These are phyloP conservation scores for Limnephilus auricula DNA, from an alignment of 2,888 invertebrate genomes.

Conservation along the genomic window DNA sequence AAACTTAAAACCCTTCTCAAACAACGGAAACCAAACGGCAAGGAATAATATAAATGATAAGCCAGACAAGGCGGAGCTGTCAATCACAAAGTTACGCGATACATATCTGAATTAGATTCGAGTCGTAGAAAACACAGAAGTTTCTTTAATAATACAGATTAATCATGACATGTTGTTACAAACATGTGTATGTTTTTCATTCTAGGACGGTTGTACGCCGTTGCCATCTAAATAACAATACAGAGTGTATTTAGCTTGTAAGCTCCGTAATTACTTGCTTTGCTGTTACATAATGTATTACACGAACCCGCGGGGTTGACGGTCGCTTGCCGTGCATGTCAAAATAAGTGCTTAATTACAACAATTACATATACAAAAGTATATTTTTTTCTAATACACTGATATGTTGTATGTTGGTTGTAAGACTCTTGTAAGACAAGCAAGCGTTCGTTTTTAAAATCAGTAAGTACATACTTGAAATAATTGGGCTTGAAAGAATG, in stretches of 20 bases:
- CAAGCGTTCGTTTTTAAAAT: background rate
- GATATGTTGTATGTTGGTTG: background rate
- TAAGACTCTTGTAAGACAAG: background rate
- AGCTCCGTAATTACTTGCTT: constrained; percentile 41
- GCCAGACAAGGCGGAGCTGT: background rate
- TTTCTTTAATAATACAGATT: constrained; percentile 16
- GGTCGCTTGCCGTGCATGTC: constrained; percentile 48
- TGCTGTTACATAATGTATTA: constrained; percentile 50
- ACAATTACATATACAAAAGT: constrained; percentile 19
- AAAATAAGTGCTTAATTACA: constrained; percentile 40
- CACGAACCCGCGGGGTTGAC: constrained; percentile 41
- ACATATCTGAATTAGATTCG: constrained; percentile 26
- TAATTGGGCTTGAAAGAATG: background rate
- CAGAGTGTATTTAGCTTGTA: background rate
- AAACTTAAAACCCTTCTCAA: constrained; percentile 19
- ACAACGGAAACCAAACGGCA: constrained; percentile 10
- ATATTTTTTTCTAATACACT: background rate
- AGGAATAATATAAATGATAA: constrained; percentile 14
- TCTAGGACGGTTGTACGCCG: background rate
- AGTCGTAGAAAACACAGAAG: background rate
- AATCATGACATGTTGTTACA: constrained; percentile 27
- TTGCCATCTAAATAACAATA: background rate
- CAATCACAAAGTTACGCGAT: constrained; percentile 24
- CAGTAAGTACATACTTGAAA: background rate
- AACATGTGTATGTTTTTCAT: constrained; percentile 2